These are phyloP conservation scores for Orius laevigatus DNA, from an alignment of 1,140 invertebrate species.

Conservation along the genomic window DNA sequence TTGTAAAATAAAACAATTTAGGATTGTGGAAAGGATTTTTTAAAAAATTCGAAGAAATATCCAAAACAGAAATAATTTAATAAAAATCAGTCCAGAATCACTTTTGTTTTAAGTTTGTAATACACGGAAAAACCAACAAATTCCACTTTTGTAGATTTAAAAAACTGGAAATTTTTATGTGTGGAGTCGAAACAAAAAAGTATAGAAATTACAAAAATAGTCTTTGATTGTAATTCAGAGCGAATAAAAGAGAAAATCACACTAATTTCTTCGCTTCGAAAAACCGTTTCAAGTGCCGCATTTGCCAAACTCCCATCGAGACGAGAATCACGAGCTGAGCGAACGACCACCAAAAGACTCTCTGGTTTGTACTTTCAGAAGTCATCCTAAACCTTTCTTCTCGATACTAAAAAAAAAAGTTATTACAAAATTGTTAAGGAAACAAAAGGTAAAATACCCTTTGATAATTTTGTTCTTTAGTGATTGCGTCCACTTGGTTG, in stretches of 20 bases:
- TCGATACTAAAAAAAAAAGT: constrained; percentile 59
- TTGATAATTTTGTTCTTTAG: constrained; percentile 99
- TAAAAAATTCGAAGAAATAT: too few species aligned
- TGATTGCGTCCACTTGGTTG: constrained; percentile 97
- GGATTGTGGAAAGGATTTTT: too few species aligned
- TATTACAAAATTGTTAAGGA: background rate
- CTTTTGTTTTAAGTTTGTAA: too few species aligned
- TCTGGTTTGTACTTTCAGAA: constrained; percentile 91
- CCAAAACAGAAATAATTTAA: too few species aligned
- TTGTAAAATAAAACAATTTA: too few species aligned
- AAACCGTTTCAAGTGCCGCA: constrained; percentile 97
- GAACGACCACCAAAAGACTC: constrained; percentile 96
- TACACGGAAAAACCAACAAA: too few species aligned
- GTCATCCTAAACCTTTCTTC: constrained; percentile 95
- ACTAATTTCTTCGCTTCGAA: constrained; percentile 99
- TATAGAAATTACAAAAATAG: background rate
- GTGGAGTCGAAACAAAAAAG: background rate
- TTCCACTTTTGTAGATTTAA: too few species aligned
- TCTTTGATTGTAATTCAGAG: background rate
- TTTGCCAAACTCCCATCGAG: constrained; percentile 94
- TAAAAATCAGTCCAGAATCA: too few species aligned
- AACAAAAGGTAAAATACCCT: constrained; percentile 40
- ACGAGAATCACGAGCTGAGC: constrained; percentile 81
- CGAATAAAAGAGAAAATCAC: constrained; percentile 34
- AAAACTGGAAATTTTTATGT: too few species aligned